phyloP scores from a whole-genome alignment of 2,113 vertebrate species.

The Centropus bengalensis region DNA sequence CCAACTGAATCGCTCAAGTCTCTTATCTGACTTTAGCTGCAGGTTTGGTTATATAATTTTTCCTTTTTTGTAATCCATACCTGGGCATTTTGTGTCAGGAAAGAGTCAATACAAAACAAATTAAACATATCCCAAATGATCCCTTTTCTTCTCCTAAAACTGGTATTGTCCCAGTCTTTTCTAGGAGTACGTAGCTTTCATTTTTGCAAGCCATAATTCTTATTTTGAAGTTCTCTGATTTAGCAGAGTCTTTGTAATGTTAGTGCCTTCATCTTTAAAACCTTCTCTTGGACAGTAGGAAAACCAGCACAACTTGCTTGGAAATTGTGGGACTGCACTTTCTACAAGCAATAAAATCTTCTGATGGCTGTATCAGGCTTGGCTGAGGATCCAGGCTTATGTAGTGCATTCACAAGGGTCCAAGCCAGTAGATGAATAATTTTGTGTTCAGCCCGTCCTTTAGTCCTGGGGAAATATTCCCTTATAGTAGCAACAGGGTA shows the following conservation, averaged over 20 bases:
- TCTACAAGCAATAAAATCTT: background rate
- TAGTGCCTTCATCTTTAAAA: background rate
- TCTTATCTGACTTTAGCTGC: slow-evolving; percentile 58
- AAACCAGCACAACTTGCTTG: background rate
- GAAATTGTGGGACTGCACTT: background rate
- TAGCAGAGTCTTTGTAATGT: background rate
- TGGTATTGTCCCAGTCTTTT: background rate
- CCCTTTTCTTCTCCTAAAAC: background rate
- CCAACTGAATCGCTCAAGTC: slow-evolving; percentile 46
- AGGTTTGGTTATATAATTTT: background rate
- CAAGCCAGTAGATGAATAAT: background rate
- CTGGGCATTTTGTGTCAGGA: background rate
- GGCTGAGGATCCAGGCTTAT: background rate
- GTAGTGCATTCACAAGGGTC: background rate
- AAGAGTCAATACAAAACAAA: background rate
- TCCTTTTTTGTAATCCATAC: background rate
- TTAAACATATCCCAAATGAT: background rate
- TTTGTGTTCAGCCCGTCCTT: background rate
- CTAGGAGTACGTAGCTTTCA: background rate
- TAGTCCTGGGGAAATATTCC: background rate
- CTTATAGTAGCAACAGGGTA: background rate
- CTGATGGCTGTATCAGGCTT: background rate
- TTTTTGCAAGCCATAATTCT: background rate
- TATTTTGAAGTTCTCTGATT: background rate
- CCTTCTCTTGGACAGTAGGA: background rate